Evolutionary conservation across 92 coral and sea anemone genomes (phyloP), one percentile per base, ranked within the genome.

Genomic region (Muricea muricata): DNA sequence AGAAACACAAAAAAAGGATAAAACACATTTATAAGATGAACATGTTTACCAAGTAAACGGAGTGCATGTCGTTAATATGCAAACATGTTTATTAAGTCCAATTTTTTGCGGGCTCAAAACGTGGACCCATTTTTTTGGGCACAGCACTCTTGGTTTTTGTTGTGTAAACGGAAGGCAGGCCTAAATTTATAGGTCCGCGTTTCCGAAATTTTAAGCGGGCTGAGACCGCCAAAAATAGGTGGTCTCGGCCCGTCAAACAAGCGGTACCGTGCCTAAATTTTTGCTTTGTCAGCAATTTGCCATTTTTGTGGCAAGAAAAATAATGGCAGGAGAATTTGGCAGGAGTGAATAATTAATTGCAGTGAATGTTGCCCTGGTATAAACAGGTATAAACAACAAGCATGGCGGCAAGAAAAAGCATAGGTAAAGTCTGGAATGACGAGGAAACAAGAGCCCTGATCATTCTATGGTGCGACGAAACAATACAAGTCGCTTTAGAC

Each of bases 381-480:
- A 37, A 37, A 37, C 42, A 37, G 4, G 5, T 37, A 37, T 37
- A 9, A 37, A 37, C 4, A 48, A 48, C 17, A 18, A 48, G 21
- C 56, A 48, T 48, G 56, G 56, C 56, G 56, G 17, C 56, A 20
- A 42, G 42, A 29, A 33, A 4, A 48, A 24, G 5, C 42, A 37
- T 76, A 13, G 87, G 91, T 35, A 74, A 32, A 46, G 28, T 15
- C 15, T 87, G 84, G 87, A 18, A 61, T 1, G 70, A 87, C 47
- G 87, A 87, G 48, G 84, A 74, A 21, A 73, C 87, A 45, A 48
- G 68, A 26, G 75, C 57, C 28, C 74, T 88, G 17, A 29, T 88
- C 21, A 78, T 65, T n/a, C 35, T 81, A 34, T 88, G 87, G 88
- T 75, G 47, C 17, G 88, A 88, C 12, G 84, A 88, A 66, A 74